Base-by-base conservation (phyloP, 2,113 vertebrate genomes). In the Amphiprion percula region DNA sequence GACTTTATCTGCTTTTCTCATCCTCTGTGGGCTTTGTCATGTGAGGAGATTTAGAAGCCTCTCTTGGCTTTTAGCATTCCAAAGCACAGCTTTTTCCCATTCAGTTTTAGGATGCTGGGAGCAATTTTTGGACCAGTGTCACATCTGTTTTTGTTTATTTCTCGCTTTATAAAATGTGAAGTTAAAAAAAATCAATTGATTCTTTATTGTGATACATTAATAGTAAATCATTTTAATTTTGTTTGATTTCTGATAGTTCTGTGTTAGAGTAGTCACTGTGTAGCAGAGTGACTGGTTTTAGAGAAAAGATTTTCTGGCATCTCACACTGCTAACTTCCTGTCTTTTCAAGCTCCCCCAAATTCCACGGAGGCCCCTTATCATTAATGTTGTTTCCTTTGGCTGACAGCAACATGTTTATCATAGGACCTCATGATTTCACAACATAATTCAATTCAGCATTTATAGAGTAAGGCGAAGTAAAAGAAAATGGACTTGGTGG, bases 301-400 rank as follows among this genome's bases (percentile, higher is more conserved):
- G n/a, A 41, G 64, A 63, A 55, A 17, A 64, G 17, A 69, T 66
- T 80, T 80, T 14, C 53, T 87, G 37, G 76, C 74, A 16, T 79
- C 58, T 61, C 28, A 10, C 3, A 5, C 49, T 59, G 54, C 66
- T 80, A 23, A 30, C 68, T 87, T 91, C 83, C 84, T 90, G 79
- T 86, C 79, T 84, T 83, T 83, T 87, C 21, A 26, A 14, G 23
- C 60, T 68, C 64, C n/a, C 58, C 52, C 33, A 82, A 77, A 84
- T 84, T 74, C 86, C 78, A 68, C 9, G 5, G 70, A 85, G 87
- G 79, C 74, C 75, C 44, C 55, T 83, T 24, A 21, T 33, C 33
- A 80, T 77, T 75, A 80, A 79, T 82, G 66, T 77, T 15, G 11
- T 79, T 87, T 89, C 64, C 68, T 73, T 81, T 77, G 65, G 33